A percentile compares a stretch with the other conserved stretches of the same genome.
Evolutionary conservation across 2,113 vertebrate genomes (phyloP).

Genomic region (Ptychochromis oligacanthus): DNA sequence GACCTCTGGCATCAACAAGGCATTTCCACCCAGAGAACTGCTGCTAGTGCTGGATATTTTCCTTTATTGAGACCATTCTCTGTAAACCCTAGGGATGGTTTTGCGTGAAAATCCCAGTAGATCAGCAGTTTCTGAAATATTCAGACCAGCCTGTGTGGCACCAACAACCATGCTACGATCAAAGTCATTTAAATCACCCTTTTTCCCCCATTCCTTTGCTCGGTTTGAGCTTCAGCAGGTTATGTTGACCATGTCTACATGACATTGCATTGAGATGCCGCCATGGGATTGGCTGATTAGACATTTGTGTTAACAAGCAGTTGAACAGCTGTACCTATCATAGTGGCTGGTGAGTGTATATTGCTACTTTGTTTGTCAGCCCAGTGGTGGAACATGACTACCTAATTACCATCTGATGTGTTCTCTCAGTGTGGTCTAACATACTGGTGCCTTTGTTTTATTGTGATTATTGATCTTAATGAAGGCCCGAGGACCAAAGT

Average conservation of each 20-base stretch:
- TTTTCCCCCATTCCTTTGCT: not conserved
- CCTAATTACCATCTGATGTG: not conserved
- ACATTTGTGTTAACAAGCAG: not conserved
- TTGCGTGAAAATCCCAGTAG: not conserved
- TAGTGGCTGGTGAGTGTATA: not conserved
- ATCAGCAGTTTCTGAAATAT: not conserved
- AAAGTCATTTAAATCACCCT: not conserved
- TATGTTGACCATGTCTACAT: not conserved
- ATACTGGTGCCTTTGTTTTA: not conserved
- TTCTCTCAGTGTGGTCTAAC: not conserved
- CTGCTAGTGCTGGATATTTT: too few species aligned
- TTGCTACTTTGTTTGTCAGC: not conserved
- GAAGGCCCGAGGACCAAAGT: not conserved
- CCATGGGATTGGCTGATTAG: not conserved
- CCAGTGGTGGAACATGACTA: not conserved
- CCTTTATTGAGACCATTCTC: too few species aligned
- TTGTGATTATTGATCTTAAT: not conserved
- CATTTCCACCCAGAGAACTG: not conserved
- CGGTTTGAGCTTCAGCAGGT: not conserved
- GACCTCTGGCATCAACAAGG: not conserved
- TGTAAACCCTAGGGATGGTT: too few species aligned
- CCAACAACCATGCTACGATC: too few species aligned
- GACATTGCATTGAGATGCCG: not conserved
- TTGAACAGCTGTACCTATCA: not conserved
- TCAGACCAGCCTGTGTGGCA: not conserved